Evolutionary conservation across 2,797 vertebrate species (phyloP).

Genomic region (Dicrostonyx torquatus): DNA sequence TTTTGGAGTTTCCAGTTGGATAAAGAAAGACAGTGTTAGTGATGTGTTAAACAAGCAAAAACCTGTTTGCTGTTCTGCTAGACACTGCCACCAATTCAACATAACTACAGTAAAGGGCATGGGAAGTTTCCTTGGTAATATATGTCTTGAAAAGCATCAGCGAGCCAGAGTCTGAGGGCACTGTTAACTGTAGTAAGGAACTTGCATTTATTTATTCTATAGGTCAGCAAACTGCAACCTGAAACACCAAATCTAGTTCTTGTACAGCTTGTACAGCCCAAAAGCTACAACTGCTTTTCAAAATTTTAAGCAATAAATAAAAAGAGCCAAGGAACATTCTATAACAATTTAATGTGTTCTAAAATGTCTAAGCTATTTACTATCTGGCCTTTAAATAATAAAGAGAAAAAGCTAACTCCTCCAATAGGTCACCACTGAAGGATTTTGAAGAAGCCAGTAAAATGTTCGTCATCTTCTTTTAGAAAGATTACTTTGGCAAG

Average conservation of each 20-base stretch:
- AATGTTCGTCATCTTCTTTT: conserved; percentile 23
- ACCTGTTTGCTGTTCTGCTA: background rate
- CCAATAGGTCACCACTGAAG: background rate
- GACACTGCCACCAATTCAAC: conserved; percentile 49
- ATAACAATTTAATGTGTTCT: background rate
- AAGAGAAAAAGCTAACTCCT: background rate
- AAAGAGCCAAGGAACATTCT: conserved; percentile 16
- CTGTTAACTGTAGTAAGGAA: background rate
- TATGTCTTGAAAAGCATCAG: conserved; percentile 30
- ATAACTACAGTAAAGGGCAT: conserved; percentile 25
- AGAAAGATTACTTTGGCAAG: conserved; percentile 28
- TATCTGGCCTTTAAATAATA: background rate
- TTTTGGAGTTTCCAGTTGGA: conserved; percentile 38
- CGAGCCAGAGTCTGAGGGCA: background rate
- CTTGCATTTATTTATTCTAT: background rate
- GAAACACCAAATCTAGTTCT: background rate
- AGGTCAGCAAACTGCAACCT: conserved; percentile 27
- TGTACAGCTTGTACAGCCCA: background rate
- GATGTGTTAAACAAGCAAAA: conserved; percentile 17
- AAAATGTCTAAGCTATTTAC: conserved; percentile 29
- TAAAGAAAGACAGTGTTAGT: conserved; percentile 23
- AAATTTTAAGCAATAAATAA: background rate
- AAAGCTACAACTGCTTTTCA: conserved; percentile 40
- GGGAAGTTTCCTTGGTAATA: conserved; percentile 37
- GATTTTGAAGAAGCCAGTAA: conserved; percentile 25